Conservation (phyloP, 2,888 invertebrate genomes). For the Macrophya annulata region DNA sequence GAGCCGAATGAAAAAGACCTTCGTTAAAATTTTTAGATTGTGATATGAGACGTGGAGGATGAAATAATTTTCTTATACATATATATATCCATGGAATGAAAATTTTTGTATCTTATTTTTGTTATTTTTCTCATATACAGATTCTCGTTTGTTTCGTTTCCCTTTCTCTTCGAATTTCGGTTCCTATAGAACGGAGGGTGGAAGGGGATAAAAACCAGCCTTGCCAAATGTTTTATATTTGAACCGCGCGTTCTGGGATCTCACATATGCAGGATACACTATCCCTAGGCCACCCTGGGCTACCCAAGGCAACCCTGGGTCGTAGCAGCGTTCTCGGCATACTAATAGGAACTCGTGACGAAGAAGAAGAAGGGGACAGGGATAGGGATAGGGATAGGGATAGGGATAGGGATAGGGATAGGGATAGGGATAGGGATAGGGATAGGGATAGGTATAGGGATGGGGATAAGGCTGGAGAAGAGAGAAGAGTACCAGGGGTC, state of each 20-base stretch:
- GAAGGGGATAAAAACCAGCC: constrained; percentile 11
- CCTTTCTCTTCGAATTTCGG: neutral
- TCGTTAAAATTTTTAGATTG: neutral
- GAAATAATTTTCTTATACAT: constrained; percentile 45
- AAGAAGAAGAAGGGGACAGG: neutral
- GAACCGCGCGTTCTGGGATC: constrained; percentile 61
- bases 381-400: neutral
- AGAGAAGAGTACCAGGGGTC: neutral
- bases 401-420: neutral
- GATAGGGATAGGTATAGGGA: neutral
- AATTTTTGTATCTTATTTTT: neutral
- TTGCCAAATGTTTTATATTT: constrained; percentile 63
- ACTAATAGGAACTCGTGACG: constrained; percentile 38
- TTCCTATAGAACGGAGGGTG: neutral
- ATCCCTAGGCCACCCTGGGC: constrained; percentile 58
- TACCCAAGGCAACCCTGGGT: constrained; percentile 40
- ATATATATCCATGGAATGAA: constrained; percentile 16
- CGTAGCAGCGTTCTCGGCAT: constrained; percentile 47
- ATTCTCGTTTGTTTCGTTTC: constrained; percentile 9
- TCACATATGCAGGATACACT: constrained; percentile 69
- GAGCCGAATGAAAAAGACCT: neutral
- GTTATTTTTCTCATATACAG: neutral
- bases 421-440: neutral
- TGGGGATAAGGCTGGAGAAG: no score
- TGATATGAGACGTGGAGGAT: neutral